Percentiles rank a stretch among this genome's conserved stretches.
Evolutionary conservation across 2,797 vertebrate genomes (phyloP).

Genomic region (Syngnathus acus): DNA sequence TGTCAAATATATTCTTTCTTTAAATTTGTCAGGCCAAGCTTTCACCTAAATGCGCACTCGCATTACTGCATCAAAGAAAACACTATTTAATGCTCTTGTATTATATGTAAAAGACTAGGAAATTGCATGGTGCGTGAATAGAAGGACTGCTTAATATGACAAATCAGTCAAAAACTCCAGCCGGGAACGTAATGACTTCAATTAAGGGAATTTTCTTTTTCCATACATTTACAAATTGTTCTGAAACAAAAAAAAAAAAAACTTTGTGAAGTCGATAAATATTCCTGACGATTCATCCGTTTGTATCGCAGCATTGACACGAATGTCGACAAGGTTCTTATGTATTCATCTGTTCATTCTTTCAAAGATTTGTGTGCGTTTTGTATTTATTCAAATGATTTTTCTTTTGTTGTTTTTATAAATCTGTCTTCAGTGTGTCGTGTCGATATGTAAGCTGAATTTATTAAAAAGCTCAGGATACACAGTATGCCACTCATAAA

Average conservation of each 20-base stretch:
- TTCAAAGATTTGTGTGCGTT: conserved; percentile 32
- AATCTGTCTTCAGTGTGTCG: conserved; percentile 9
- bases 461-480: conserved; percentile 71
- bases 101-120: conserved; percentile 74
- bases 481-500: conserved; percentile 37
- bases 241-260: conserved; percentile 47
- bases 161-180: conserved; percentile 61
- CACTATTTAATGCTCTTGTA: conserved; percentile 67
- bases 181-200: conserved; percentile 59
- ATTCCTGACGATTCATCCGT: conserved; percentile 26
- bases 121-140: conserved; percentile 75
- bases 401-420: conserved; percentile 25
- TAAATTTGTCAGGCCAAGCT: conserved; percentile 48
- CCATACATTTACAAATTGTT: conserved; percentile 63
- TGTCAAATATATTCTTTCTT: conserved; percentile 56
- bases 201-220: conserved; percentile 49
- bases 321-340: conserved; percentile 27
- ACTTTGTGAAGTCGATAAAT: conserved; percentile 42
- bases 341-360: conserved; percentile 32
- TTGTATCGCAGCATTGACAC: conserved; percentile 38
- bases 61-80: conserved; percentile 54
- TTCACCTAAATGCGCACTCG: conserved; percentile 48
- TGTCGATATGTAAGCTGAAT: conserved; percentile 45
- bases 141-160: conserved; percentile 60
- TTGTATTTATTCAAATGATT: conserved; percentile 30